A percentile compares a stretch with the other conserved stretches of the same genome.
These are phyloP conservation scores for Lasioglossum zephyrum DNA, from an alignment of 2,888 invertebrate genomes.

Conservation along the genomic window DNA sequence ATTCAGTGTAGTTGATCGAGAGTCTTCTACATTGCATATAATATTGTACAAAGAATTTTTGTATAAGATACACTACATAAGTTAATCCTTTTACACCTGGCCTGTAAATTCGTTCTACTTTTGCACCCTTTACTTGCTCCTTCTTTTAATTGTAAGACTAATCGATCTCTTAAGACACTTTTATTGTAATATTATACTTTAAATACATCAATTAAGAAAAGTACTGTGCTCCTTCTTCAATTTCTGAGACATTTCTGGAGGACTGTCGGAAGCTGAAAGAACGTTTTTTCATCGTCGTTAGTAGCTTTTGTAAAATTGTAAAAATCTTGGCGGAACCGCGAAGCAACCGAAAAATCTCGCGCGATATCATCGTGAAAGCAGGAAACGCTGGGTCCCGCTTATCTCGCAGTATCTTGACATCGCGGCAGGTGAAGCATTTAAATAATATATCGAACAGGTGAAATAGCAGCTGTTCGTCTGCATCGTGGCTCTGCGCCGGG, in stretches of 20 bases:
- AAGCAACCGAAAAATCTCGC: constrained; percentile 42
- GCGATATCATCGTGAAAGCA: constrained; percentile 65
- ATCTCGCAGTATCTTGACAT: constrained; percentile 76
- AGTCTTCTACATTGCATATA: background rate
- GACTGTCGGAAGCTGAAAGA: too few species aligned
- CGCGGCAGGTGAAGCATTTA: constrained; percentile 79
- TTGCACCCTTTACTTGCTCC: background rate
- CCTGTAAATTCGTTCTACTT: background rate
- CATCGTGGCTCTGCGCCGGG: constrained; percentile 60
- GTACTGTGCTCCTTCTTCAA: background rate
- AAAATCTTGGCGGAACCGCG: background rate
- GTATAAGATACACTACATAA: background rate
- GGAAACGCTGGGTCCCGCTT: constrained; percentile 63
- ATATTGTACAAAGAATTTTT: background rate
- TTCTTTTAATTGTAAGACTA: background rate
- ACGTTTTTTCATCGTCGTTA: too few species aligned
- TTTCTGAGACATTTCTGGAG: background rate
- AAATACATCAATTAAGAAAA: background rate
- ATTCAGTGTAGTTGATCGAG: background rate
- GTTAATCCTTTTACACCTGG: background rate
- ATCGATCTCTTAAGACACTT: background rate
- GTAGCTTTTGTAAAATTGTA: background rate
- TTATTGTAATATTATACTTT: background rate
- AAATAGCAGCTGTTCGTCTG: constrained; percentile 79
- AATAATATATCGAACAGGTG: constrained; percentile 81